phyloP scores from a whole-genome alignment of 1,140 invertebrate species.

The Aphelinus certus region DNA sequence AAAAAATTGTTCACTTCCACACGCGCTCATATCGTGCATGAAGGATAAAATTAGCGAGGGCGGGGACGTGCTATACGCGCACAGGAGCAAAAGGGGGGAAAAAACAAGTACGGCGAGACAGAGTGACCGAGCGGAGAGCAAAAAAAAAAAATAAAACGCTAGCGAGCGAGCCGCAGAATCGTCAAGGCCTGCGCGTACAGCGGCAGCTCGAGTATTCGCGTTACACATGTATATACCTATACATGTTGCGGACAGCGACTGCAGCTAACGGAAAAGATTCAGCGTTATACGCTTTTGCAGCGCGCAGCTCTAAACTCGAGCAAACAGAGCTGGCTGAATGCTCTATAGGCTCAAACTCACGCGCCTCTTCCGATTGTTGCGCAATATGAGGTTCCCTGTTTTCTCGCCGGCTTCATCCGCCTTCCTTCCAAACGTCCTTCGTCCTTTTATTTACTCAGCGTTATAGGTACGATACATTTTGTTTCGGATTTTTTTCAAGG shows the following conservation, averaged over 20 bases:
- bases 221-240: neutral
- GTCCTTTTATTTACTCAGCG: too few relatives aligned
- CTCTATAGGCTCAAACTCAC: too few relatives aligned
- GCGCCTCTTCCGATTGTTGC: too few relatives aligned
- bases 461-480: too few relatives aligned
- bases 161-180: neutral
- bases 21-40: too few relatives aligned
- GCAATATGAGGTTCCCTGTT: too few relatives aligned
- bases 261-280: constrained; percentile 3
- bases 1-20: too few relatives aligned
- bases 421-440: too few relatives aligned
- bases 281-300: neutral
- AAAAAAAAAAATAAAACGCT: constrained; percentile 1
- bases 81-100: neutral
- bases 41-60: neutral
- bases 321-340: neutral
- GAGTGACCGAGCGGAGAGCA: constrained; percentile 25
- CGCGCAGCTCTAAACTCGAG: constrained; percentile 7
- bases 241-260: neutral
- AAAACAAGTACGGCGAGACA: neutral
- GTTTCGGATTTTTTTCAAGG: too few relatives aligned
- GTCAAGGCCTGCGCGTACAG: neutral
- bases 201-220: too few relatives aligned
- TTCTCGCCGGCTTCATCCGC: too few relatives aligned
- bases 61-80: neutral